These are phyloP conservation scores for Chlorops oryzae DNA, from an alignment of 1,140 invertebrate species.

Conservation along the genomic window DNA sequence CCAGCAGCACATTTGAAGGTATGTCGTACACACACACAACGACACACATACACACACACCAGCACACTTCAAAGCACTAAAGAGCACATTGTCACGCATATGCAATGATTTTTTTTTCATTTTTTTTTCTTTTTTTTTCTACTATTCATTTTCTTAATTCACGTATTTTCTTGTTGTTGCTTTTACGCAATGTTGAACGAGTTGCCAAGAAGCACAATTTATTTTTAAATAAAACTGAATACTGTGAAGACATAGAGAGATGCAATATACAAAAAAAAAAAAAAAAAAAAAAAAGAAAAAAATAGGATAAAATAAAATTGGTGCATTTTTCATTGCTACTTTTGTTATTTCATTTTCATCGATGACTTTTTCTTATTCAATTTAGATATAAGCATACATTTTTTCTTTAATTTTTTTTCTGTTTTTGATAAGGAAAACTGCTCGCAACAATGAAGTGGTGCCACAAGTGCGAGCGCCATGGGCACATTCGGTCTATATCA, in stretches of 20 bases:
- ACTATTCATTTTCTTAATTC: constrained; percentile 10
- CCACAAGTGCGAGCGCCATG: too few species aligned
- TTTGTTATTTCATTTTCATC: constrained; percentile 8
- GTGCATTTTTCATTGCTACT: neutral
- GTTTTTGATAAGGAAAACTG: constrained; percentile 12
- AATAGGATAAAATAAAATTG: constrained; percentile 2
- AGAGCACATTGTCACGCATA: constrained; percentile 11
- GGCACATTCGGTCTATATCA: too few species aligned
- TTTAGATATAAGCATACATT: constrained; percentile 5
- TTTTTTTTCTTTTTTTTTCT: constrained; percentile 23
- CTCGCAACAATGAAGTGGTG: constrained; percentile 25
- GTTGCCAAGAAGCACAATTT: too few species aligned
- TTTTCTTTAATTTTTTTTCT: too few species aligned
- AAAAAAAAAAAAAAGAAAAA: constrained; percentile 22
- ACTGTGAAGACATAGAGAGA: too few species aligned
- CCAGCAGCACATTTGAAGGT: too few species aligned
- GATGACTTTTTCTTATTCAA: too few species aligned
- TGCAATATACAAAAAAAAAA: constrained; percentile 29
- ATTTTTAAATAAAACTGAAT: too few species aligned
- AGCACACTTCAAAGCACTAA: constrained; percentile 5
- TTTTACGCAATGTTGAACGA: too few species aligned
- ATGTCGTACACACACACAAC: neutral
- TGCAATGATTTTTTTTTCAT: constrained; percentile 15
- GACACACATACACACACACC: constrained; percentile 5
- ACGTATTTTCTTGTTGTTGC: too few species aligned